Conservation (phyloP, 2,797 vertebrate species). For the Mormyrus hasselquistii region DNA sequence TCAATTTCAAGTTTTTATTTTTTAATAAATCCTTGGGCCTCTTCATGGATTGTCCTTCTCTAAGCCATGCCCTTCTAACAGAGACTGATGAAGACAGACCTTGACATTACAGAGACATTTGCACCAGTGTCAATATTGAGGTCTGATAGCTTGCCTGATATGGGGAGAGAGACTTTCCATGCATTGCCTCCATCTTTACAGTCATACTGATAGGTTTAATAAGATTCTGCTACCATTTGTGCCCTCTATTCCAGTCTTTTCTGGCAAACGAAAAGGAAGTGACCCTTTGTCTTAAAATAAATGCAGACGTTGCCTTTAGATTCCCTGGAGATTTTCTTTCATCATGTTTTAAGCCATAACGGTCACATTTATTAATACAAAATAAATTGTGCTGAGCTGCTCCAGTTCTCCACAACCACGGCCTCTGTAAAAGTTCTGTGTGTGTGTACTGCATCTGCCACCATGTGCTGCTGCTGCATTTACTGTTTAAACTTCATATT, state of each 20-base stretch:
- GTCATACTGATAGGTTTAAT: background rate
- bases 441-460: background rate
- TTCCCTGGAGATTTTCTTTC: background rate
- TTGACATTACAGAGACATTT: background rate
- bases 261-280: background rate
- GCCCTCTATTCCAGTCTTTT: background rate
- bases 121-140: background rate
- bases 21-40: too few relatives aligned
- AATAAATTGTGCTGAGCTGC: background rate
- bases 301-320: background rate
- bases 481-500: background rate
- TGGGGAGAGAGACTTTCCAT: background rate
- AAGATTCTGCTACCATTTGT: background rate
- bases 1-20: too few relatives aligned
- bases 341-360: background rate
- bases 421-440: background rate
- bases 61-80: background rate
- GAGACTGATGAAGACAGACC: background rate
- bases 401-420: background rate
- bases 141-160: background rate
- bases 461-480: background rate
- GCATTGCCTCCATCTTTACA: background rate
- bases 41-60: too few relatives aligned
- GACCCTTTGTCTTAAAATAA: background rate
- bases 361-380: background rate